Evolutionary conservation across 2,113 vertebrate species (phyloP).

Genomic region (Nibea albiflora): DNA sequence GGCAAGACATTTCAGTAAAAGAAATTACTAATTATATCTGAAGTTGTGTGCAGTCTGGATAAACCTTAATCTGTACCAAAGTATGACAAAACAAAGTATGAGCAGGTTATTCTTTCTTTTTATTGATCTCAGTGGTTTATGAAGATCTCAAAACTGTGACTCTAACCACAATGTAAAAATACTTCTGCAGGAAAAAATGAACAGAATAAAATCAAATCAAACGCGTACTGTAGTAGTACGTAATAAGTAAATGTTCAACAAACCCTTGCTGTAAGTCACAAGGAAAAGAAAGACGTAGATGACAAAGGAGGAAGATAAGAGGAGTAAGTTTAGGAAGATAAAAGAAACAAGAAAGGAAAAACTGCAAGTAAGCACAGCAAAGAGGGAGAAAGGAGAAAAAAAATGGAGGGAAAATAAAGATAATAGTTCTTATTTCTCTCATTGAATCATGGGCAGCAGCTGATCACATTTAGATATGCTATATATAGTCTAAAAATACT

Average conservation of each 20-base stretch:
- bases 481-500: background rate
- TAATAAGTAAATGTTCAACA: background rate
- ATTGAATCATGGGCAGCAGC: background rate
- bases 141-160: background rate
- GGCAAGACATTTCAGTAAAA: background rate
- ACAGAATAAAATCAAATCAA: background rate
- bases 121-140: background rate
- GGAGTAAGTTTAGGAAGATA: background rate
- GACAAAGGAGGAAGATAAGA: background rate
- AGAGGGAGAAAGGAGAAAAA: background rate
- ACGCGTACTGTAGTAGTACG: background rate
- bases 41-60: background rate
- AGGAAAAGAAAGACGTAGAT: background rate
- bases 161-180: background rate
- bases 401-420: background rate
- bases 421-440: background rate
- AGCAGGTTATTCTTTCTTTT: background rate
- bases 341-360: background rate
- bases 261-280: background rate
- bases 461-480: background rate
- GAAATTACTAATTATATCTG: too few species aligned
- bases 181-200: too few species aligned
- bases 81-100: background rate
- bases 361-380: background rate
- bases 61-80: background rate